These are phyloP conservation scores for Leiothrix lutea DNA, from an alignment of 2,113 vertebrate genomes.

Conservation along the genomic window DNA sequence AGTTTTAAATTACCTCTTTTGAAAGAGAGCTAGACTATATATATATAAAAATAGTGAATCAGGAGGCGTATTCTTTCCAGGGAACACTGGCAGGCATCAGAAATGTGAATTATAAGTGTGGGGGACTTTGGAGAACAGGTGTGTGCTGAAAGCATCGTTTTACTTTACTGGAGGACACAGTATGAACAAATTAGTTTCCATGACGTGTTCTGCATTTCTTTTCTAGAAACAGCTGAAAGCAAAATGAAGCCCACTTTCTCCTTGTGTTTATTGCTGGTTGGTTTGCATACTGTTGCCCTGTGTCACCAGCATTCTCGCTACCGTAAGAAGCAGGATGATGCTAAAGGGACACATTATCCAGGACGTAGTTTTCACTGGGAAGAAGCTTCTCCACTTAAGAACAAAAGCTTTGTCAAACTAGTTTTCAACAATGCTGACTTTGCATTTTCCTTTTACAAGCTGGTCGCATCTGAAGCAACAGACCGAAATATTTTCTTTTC, in stretches of 20 bases:
- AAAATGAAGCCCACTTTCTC: constrained; percentile 40
- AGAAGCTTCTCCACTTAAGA: not conserved
- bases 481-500: constrained; percentile 85
- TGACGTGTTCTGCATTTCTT: not conserved
- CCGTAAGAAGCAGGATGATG: not conserved
- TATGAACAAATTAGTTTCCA: not conserved
- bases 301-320: not conserved
- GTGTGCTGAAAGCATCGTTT: not conserved
- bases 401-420: constrained; percentile 11
- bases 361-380: not conserved
- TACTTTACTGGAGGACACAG: not conserved
- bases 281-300: not conserved
- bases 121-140: not conserved
- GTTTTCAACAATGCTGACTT: constrained; percentile 75
- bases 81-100: not conserved
- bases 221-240: constrained; percentile 11
- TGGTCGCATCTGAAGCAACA: not conserved
- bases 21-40: not conserved
- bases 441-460: constrained; percentile 80
- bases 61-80: not conserved
- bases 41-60: not conserved
- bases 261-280: constrained; percentile 38
- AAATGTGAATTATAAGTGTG: not conserved
- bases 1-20: not conserved
- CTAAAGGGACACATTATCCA: not conserved